Evolutionary conservation across 2,797 vertebrate species (phyloP).

Genomic region (Propithecus deckenii): DNA sequence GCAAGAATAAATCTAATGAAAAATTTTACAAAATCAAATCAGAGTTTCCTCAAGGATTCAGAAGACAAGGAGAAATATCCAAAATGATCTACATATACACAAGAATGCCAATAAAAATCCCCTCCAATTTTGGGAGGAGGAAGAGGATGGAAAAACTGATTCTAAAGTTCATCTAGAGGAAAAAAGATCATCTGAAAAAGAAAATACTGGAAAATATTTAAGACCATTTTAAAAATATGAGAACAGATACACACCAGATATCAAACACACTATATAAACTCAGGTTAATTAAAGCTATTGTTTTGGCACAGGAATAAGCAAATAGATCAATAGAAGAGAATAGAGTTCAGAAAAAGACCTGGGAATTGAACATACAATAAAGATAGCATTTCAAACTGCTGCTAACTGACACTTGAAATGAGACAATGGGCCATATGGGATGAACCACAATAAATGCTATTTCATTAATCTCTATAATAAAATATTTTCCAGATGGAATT

Average conservation of each 20-base stretch:
- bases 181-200: not conserved
- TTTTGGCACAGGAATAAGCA: constrained; percentile 10
- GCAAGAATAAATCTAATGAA: not conserved
- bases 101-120: constrained; percentile 30
- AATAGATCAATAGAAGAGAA: not conserved
- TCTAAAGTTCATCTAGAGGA: not conserved
- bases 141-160: not conserved
- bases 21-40: constrained; percentile 7
- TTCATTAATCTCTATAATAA: constrained; percentile 25
- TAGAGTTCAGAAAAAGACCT: not conserved
- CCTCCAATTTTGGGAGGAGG: not conserved
- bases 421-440: constrained; percentile 1
- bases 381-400: constrained; percentile 24
- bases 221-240: constrained; percentile 46
- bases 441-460: not conserved
- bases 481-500: constrained; percentile 35
- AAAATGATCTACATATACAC: not conserved
- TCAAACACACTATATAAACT: not conserved
- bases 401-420: not conserved
- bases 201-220: constrained; percentile 38
- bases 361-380: not conserved
- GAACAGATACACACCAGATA: not conserved
- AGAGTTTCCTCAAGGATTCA: not conserved
- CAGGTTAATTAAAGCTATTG: not conserved
- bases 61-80: constrained; percentile 21